A percentile compares a stretch with the other conserved stretches of the same genome.
Evolutionary conservation across 2,888 invertebrate species (phyloP).

Genomic region (Auanema sp.): DNA sequence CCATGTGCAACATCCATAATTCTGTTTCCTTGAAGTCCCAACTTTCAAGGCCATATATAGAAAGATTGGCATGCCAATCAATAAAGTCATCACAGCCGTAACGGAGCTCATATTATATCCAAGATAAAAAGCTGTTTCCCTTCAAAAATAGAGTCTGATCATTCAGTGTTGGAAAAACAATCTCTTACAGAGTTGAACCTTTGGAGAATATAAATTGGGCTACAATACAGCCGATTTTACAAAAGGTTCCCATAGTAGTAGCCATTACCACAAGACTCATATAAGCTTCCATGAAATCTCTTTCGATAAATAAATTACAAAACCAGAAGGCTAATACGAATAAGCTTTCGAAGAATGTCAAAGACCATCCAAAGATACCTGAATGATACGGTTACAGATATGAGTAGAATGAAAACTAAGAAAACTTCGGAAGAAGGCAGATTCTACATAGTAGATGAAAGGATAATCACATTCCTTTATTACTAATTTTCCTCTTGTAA

Average conservation of each 20-base stretch:
- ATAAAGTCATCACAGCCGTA: constrained; percentile 25
- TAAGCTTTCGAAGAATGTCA: not conserved
- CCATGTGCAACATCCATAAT: constrained; percentile 31
- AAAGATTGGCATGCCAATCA: constrained; percentile 27
- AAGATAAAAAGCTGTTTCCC: not conserved
- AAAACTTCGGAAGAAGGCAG: too few species aligned
- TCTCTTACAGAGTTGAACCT: not conserved
- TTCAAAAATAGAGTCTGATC: not conserved
- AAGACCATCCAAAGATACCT: constrained; percentile 2
- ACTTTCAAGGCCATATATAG: constrained; percentile 32
- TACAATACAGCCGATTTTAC: not conserved
- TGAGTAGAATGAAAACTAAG: too few species aligned
- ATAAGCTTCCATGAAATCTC: constrained; percentile 8
- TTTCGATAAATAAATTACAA: constrained; percentile 3
- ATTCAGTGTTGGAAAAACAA: not conserved
- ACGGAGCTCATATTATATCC: constrained; percentile 10
- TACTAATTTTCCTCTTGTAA: too few species aligned
- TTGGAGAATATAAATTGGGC: not conserved
- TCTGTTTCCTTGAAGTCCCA: constrained; percentile 28
- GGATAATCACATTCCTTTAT: too few species aligned
- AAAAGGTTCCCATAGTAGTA: not conserved
- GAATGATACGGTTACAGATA: too few species aligned
- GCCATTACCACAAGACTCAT: not conserved
- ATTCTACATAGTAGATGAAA: too few species aligned
- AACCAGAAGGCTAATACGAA: constrained; percentile 2